Conservation (phyloP, 2,888 invertebrate genomes). For the Thyatira batis region DNA sequence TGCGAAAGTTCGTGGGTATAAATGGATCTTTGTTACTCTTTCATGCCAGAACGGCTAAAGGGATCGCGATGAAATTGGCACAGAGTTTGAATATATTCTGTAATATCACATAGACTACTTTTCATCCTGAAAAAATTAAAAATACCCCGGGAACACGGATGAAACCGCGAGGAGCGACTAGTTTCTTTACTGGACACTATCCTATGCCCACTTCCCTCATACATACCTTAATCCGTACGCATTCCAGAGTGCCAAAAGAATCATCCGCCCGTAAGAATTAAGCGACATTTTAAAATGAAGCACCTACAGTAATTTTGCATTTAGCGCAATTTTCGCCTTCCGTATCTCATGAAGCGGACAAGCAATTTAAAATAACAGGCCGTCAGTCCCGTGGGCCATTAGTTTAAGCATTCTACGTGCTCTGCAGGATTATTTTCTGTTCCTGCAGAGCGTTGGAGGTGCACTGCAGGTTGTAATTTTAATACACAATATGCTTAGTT, state of each 20-base stretch:
- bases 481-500: background rate
- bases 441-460: background rate
- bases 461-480: background rate
- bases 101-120: too few species aligned
- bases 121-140: too few species aligned
- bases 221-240: background rate
- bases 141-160: too few species aligned
- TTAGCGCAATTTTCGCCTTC: constrained; percentile 28
- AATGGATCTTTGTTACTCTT: too few species aligned
- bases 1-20: too few species aligned
- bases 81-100: too few species aligned
- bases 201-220: background rate
- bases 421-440: constrained; percentile 8
- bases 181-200: too few species aligned
- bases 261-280: background rate
- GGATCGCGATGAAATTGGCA: too few species aligned
- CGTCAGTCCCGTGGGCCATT: constrained; percentile 27
- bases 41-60: too few species aligned
- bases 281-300: background rate
- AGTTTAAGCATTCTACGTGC: constrained; percentile 28
- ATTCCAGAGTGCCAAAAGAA: background rate
- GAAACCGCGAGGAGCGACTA: too few species aligned
- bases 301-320: constrained; percentile 22
- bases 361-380: constrained; percentile 42
- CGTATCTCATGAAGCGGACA: constrained; percentile 16